Conservation (phyloP, 2,888 invertebrate species). For the Agrilus biguttatus region DNA sequence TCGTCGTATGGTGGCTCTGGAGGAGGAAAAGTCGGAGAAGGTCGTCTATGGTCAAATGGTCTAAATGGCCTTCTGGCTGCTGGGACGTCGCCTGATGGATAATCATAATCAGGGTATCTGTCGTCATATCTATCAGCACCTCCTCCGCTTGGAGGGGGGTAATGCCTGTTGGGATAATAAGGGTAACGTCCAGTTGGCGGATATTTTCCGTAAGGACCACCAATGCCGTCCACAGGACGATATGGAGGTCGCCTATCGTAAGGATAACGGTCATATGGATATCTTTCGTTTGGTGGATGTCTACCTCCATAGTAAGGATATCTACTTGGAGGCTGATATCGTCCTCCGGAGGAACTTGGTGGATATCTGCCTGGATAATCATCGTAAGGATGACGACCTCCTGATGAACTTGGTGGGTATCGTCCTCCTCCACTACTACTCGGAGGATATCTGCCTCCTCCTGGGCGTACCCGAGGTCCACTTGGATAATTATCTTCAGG, state of each 20-base stretch:
- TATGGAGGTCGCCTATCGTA: slow-evolving; percentile 3
- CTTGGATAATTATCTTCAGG: slow-evolving; percentile 8
- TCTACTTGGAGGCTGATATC: slow-evolving; percentile 12
- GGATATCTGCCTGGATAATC: slow-evolving; percentile 12
- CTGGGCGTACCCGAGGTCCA: slow-evolving; percentile 4
- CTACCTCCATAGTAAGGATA: slow-evolving; percentile 8
- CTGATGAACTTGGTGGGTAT: slow-evolving; percentile 10
- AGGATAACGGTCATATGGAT: slow-evolving; percentile 30
- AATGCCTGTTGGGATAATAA: slow-evolving; percentile 2
- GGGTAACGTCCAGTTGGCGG: slow-evolving; percentile 12
- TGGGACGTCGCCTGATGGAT: slow-evolving; percentile 3
- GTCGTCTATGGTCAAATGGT: slow-evolving; percentile 12
- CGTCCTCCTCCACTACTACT: slow-evolving; percentile 20
- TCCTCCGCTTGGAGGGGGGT: slow-evolving; percentile 31
- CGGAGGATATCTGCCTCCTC: slow-evolving; percentile 28
- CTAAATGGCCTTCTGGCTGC: slow-evolving; percentile 5
- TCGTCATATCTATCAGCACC: slow-evolving; percentile 18
- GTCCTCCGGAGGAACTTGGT: slow-evolving; percentile 8
- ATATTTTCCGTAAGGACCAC: slow-evolving; percentile 17
- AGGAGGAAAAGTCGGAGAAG: not conserved
- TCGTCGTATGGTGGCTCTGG: not conserved
- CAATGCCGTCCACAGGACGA: slow-evolving; percentile 7
- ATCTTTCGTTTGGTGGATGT: slow-evolving; percentile 11
- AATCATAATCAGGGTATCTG: slow-evolving; percentile 5
- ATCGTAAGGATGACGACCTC: slow-evolving; percentile 30